Conservation (phyloP, 2,113 vertebrate species). For the Eubucco bourcierii region DNA sequence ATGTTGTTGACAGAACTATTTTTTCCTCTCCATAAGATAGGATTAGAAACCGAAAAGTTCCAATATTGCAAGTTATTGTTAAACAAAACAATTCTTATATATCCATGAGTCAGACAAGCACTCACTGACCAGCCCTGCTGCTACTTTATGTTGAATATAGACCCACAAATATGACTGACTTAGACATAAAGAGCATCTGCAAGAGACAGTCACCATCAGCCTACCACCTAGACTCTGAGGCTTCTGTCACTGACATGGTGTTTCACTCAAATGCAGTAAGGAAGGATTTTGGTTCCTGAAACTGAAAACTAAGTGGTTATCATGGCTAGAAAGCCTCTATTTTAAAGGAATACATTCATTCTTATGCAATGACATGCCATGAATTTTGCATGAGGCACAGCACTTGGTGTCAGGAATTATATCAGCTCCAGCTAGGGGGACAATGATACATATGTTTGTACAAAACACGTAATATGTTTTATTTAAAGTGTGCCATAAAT, state of each 20-base stretch:
- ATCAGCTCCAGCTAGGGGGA: conserved; percentile 73
- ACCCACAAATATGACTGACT: not conserved
- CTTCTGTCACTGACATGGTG: not conserved
- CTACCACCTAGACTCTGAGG: not conserved
- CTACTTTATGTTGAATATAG: not conserved
- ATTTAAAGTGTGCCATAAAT: conserved; percentile 78
- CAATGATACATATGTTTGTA: conserved; percentile 79
- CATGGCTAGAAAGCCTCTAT: conserved; percentile 46
- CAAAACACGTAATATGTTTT: conserved; percentile 78
- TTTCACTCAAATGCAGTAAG: conserved; percentile 13
- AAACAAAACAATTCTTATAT: not conserved
- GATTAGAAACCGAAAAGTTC: not conserved
- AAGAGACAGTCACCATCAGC: not conserved
- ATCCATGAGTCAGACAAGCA: not conserved
- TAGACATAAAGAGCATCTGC: not conserved
- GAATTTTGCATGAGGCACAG: conserved; percentile 73
- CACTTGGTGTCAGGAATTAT: conserved; percentile 75
- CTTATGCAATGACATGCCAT: conserved; percentile 71
- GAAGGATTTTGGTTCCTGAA: conserved; percentile 28
- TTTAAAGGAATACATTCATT: conserved; percentile 64
- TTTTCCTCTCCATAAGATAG: not conserved
- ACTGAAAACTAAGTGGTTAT: conserved; percentile 44
- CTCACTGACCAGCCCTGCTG: not conserved
- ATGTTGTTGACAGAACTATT: not conserved
- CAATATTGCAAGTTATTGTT: not conserved